Evolutionary conservation across 2,797 vertebrate genomes (phyloP).

Genomic region (Hydrophis major): DNA sequence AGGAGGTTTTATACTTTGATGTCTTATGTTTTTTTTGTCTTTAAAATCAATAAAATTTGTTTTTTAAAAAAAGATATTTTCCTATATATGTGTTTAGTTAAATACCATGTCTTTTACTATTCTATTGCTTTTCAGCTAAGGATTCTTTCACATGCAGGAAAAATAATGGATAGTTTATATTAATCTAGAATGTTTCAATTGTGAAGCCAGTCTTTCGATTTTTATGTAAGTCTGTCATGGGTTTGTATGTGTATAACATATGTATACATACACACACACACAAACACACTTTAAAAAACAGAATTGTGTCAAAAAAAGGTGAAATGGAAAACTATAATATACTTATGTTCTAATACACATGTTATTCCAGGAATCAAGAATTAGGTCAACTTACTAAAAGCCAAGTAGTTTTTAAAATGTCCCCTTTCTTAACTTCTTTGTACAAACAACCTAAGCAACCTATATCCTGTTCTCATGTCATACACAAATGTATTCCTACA

Average conservation of each 20-base stretch:
- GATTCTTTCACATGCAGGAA: neutral
- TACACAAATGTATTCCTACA: conserved; percentile 15
- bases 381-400: neutral
- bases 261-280: no score
- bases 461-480: neutral
- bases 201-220: neutral
- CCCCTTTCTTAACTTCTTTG: neutral
- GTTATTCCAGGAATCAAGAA: neutral
- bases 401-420: neutral
- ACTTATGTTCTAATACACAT: neutral
- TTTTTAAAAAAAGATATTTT: neutral
- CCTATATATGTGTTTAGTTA: neutral
- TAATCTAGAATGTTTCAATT: neutral
- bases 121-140: neutral
- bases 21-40: no score
- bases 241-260: neutral
- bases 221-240: neutral
- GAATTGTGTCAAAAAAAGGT: neutral
- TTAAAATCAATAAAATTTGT: no score
- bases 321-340: neutral
- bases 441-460: neutral
- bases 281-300: neutral
- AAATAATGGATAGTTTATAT: neutral
- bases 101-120: neutral
- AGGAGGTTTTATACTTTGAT: no score